These are phyloP conservation scores for Mastomys natalensis DNA, from an alignment of 2,113 vertebrate species.

Conservation along the genomic window DNA sequence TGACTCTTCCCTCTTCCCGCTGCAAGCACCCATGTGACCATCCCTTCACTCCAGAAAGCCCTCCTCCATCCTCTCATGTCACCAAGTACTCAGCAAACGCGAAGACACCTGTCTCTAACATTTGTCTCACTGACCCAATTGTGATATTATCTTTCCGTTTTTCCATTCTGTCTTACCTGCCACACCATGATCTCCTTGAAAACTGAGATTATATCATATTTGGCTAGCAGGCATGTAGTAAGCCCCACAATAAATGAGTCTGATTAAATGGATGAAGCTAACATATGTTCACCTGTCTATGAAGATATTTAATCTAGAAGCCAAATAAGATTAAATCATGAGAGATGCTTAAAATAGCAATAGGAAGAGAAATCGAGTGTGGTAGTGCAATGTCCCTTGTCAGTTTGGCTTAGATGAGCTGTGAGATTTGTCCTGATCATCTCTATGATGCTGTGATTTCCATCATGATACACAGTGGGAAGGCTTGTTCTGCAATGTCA, in stretches of 20 bases:
- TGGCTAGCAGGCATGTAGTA: neutral
- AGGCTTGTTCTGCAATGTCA: neutral
- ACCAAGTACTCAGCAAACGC: accelerated
- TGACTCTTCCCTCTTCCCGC: neutral
- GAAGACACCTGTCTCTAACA: neutral
- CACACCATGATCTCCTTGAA: accelerated
- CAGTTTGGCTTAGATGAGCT: neutral
- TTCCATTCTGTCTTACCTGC: accelerated
- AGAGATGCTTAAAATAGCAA: neutral
- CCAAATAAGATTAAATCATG: neutral
- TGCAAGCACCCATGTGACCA: accelerated
- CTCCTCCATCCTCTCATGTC: neutral
- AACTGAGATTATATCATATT: neutral
- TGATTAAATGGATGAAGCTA: neutral
- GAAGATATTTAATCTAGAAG: neutral
- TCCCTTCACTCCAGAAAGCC: neutral
- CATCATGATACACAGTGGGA: too few relatives aligned
- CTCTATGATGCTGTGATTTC: neutral
- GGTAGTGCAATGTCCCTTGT: neutral
- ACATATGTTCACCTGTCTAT: neutral
- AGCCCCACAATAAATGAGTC: neutral
- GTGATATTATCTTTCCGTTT: neutral
- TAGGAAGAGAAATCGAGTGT: neutral
- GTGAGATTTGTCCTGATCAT: neutral
- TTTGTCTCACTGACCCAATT: accelerated